A percentile compares a stretch with the other conserved stretches of the same genome.
phyloP scores from a whole-genome alignment of 1,140 invertebrate genomes.

The Bombus soroeensis region DNA sequence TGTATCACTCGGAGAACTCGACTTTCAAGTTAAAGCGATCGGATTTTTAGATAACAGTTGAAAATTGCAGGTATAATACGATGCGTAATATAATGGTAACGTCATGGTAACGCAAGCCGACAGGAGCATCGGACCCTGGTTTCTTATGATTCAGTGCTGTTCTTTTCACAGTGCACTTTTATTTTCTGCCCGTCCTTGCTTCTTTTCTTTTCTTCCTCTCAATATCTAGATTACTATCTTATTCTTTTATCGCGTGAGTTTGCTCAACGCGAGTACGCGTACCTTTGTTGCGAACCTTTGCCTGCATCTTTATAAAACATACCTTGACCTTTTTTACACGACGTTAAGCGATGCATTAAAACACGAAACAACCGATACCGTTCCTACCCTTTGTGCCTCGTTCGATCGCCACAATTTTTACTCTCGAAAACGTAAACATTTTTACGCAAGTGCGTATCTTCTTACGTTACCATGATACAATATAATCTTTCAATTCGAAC shows the following conservation, averaged over 20 bases:
- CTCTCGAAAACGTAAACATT: too few species aligned
- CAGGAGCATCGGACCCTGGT: constrained; percentile 50
- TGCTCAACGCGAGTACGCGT: neutral
- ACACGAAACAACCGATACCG: too few species aligned
- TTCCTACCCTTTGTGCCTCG: too few species aligned
- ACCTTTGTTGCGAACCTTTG: neutral
- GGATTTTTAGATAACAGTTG: constrained; percentile 75
- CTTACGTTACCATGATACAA: too few species aligned
- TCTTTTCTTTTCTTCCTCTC: constrained; percentile 50
- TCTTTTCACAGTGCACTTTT: constrained; percentile 74
- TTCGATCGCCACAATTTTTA: too few species aligned
- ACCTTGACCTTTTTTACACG: neutral
- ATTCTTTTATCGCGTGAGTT: constrained; percentile 32
- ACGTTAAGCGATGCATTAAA: too few species aligned
- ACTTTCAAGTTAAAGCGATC: constrained; percentile 66
- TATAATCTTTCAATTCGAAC: too few species aligned
- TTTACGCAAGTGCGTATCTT: too few species aligned
- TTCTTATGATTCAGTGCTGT: constrained; percentile 70
- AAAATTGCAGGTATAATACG: constrained; percentile 82
- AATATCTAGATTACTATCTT: constrained; percentile 71
- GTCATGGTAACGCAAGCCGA: constrained; percentile 79
- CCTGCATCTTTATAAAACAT: neutral
- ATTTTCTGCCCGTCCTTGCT: constrained; percentile 33
- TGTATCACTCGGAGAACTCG: constrained; percentile 24
- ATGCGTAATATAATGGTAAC: constrained; percentile 70